Evolutionary conservation across 2,888 invertebrate species (phyloP), one percentile per base, ranked within the genome.

Genomic region (Tethea ocularis): DNA sequence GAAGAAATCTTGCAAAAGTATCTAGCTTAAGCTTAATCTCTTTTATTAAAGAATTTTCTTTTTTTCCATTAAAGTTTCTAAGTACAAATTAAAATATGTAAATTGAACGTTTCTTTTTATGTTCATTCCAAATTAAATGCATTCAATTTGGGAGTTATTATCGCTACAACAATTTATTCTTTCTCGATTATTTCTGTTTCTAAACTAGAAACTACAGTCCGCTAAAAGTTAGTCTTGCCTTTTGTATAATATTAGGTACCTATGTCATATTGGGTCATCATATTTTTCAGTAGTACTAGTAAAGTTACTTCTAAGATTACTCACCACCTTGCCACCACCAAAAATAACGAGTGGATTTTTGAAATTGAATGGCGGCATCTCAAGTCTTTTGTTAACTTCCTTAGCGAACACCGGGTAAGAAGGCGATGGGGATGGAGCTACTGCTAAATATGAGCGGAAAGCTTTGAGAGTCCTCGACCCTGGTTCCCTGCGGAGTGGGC

Each of bases 321-420:
- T 89, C 75, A 96, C 96, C 94, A 95, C 94, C 93, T 96, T 97
- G 51, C 94, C 94, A 1, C 95, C 97, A 3, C 97, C 97, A 38
- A 96, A 90, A 57, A 94, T 93, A 0, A 94, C 94, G 56, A 97
- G 83, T 0, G 97, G 97, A 90, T 98, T 98, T 41, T 95, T 95
- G 83, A 96, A 97, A 86, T 96, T 97, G 87, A 98, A 98, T 0
- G 98, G 98, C 2, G 97, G 96, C 80, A 94, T 93, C 82, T 97
- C 96, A 87, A 98, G 95, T 81, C 97, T 96, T 70, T 94, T 94
- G 88, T 98, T 98, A 41, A 98, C 97, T 83, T 96, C 94, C 52
- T 87, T 84, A 0, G 96, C 95, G 79, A 98, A 98, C 62, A 94
- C 95, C 20, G 95, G 94, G 78, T 96, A 97, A 15, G 95, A 95